phyloP scores from a whole-genome alignment of 1,140 invertebrate species.

The Scaptomyza pallida region DNA sequence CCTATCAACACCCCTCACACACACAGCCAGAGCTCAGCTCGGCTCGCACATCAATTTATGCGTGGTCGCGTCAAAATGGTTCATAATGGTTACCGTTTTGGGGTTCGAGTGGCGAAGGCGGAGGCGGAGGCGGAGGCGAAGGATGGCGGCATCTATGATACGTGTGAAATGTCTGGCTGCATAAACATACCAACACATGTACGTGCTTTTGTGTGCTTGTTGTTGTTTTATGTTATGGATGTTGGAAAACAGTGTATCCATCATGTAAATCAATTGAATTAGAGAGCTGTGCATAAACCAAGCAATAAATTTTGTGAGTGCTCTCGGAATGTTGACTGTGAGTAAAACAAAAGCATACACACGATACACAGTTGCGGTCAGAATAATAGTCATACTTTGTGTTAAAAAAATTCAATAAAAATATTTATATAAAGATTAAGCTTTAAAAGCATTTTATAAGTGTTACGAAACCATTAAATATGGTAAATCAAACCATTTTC shows the following conservation, averaged over 20 bases:
- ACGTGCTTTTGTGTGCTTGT: not conserved
- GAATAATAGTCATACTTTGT: not conserved
- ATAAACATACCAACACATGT: not conserved
- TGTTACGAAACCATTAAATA: too few relatives aligned
- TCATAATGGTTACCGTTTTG: conserved; percentile 38
- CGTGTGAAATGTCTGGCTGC: conserved; percentile 5
- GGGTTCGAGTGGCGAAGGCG: too few relatives aligned
- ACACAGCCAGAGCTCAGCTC: conserved; percentile 3
- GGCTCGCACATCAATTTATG: conserved; percentile 47
- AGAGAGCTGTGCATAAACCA: conserved; percentile 1
- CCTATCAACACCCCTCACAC: conserved; percentile 7
- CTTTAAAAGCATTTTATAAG: too few relatives aligned
- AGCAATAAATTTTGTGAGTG: not conserved
- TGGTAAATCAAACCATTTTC: too few relatives aligned
- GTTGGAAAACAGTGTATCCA: conserved; percentile 22
- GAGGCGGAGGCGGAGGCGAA: not conserved
- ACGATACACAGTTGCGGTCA: not conserved
- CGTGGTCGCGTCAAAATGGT: conserved; percentile 45
- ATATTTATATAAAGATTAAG: too few relatives aligned
- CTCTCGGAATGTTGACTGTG: not conserved
- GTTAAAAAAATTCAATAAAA: too few relatives aligned
- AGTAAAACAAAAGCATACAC: not conserved
- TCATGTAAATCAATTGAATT: conserved; percentile 60
- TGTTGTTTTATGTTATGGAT: conserved; percentile 1
- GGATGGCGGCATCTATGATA: not conserved